phyloP scores from a whole-genome alignment of 1,140 invertebrate genomes.

The Yoshiicerus persimilis region DNA sequence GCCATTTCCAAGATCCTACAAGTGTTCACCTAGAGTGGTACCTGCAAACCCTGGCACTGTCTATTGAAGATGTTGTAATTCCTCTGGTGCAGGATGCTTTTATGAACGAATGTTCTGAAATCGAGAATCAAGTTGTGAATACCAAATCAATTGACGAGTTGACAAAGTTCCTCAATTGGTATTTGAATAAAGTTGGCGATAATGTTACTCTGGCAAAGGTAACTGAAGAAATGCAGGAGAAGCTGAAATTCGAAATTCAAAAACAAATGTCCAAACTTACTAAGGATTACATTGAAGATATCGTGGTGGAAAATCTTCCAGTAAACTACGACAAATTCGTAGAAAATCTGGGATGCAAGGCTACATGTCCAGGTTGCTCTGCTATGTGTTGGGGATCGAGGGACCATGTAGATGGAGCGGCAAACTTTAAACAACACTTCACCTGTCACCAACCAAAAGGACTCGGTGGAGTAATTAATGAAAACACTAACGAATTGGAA shows the following conservation, averaged over 20 bases:
- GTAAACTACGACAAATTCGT: background rate
- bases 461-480: background rate
- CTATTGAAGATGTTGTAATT: background rate
- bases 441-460: background rate
- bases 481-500: background rate
- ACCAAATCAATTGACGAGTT: background rate
- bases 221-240: background rate
- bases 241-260: background rate
- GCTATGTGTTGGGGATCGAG: background rate
- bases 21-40: background rate
- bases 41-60: too few species aligned
- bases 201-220: background rate
- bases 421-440: background rate
- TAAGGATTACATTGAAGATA: background rate
- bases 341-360: background rate
- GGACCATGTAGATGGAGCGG: background rate
- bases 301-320: background rate
- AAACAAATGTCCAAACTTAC: background rate
- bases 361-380: background rate
- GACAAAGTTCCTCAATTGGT: background rate
- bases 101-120: background rate
- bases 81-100: background rate
- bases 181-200: background rate
- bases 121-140: background rate
- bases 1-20: background rate